Evolutionary conservation across 2,113 vertebrate species (phyloP), one percentile per base, ranked within the genome.

Genomic region (Morphnarchus princeps): DNA sequence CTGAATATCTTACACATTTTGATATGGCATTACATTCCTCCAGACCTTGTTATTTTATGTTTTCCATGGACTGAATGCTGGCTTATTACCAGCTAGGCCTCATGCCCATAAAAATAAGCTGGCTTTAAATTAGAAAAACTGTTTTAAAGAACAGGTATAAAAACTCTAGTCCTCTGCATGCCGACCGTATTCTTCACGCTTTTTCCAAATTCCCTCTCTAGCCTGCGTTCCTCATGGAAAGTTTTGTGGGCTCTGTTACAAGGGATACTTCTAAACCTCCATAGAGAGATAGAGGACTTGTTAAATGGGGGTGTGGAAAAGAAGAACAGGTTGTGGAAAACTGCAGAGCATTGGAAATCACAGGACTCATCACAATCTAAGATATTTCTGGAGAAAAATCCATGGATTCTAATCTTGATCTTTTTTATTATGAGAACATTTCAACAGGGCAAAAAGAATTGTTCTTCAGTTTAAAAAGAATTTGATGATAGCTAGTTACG

Each of bases 161-260:
- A 93, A 76, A 45, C 49, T 70, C 28, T 65, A 70, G 40, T 26
- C 3, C 5, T 54, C 5, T 16, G 9, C 29, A 40, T 31, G 13
- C 32, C 0, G 0, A 16, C 25, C 1, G 1, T 77, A 77, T 55
- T 83, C 67, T 32, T n/a, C 8, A 61, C 0, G 0, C 13, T 79
- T 76, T 74, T 50, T 84, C 26, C 14, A 67, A 82, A 84, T 87
- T 84, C 20, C 3, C 20, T 85, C n/a, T 65, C 47, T 69, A 79
- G 7, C 8, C 20, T 55, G 24, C 59, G 40, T 32, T 94, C 47
- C 19, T 77, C 16, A 6, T 7, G 32, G 17, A 49, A 93, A 57
- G 3, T 80, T 80, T 84, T 66, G 61, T 54, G 49, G 36, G 85
- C 7, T n/a, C 22, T 76, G 8, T 36, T 87, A 8, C 31, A 67